Evolutionary conservation across 2,113 vertebrate genomes (phyloP), one percentile per base, ranked within the genome.

Genomic region (Clinocottus analis): DNA sequence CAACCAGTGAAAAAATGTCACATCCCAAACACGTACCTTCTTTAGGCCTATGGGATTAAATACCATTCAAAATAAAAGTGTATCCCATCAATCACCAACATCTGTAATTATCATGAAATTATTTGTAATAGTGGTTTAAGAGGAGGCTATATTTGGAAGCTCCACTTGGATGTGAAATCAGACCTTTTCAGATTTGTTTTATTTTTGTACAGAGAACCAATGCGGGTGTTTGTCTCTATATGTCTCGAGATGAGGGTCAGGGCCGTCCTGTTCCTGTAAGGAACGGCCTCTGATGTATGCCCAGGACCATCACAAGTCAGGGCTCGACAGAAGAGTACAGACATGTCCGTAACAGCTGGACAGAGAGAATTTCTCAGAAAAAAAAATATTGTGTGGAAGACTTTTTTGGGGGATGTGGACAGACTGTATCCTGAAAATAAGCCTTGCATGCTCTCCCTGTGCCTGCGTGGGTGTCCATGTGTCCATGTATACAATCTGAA

Each of bases 21-120:
- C 41, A 59, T 35, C 8, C 5, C 56, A 55, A 72, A 74, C 83
- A 49, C 16, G 27, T 0, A 12, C 19, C 67, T 77, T 64, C 62
- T 64, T 71, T 37, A 72, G 33, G 68, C 61, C n/a, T 72, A 23
- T 65, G 56, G 76, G 29, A 63, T 85, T 11, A 79, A 23, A 74
- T n/a, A 59, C 64, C 39, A 56, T 21, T 13, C 4, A 27, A 68
- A 81, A 77, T 39, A 75, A 77, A 64, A 14, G 33, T 29, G 39
- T 62, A 0, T 49, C 16, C 12, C 17, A 81, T 58, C 39, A 84
- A 53, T 77, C 67, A 75, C 37, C 1, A 23, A 25, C 10, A 3
- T 12, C 51, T 75, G 16, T 33, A 77, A 65, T 79, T 39, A 69
- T 29, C 51, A 25, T 23, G 33, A 23, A 16, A 53, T 64, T 53